Evolutionary conservation across 2,797 vertebrate genomes (phyloP).

Genomic region (Hoplostethus atlanticus): DNA sequence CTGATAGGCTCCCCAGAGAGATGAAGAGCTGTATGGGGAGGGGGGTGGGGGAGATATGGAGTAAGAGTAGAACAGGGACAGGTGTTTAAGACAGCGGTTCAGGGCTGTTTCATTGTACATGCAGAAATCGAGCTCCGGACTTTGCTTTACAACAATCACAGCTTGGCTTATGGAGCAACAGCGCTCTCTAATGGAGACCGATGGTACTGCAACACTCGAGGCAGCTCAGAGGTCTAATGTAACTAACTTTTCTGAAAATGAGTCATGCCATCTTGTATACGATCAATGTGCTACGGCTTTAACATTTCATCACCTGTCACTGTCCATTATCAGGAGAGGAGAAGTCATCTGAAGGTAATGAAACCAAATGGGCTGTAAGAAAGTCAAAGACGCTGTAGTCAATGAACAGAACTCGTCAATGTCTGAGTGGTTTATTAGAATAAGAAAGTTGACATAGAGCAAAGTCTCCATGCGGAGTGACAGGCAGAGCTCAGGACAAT

Average conservation of each 20-base stretch:
- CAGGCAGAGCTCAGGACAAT: constrained; percentile 80
- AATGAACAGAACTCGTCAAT: constrained; percentile 56
- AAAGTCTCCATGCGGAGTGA: constrained; percentile 86
- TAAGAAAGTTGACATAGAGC: constrained; percentile 86
- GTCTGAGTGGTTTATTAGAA: constrained; percentile 87
- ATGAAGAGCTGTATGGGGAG: constrained; percentile 32
- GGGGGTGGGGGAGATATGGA: constrained; percentile 7
- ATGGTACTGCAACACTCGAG: constrained; percentile 26
- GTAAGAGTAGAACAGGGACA: neutral
- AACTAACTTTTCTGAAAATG: neutral
- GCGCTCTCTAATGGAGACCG: constrained; percentile 44
- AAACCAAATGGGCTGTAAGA: neutral
- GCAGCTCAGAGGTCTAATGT: neutral
- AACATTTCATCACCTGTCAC: neutral
- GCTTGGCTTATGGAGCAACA: constrained; percentile 13
- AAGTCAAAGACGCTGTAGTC: constrained; percentile 14
- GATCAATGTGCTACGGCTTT: too few relatives aligned
- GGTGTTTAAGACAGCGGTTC: neutral
- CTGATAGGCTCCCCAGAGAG: constrained; percentile 68
- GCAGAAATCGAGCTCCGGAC: constrained; percentile 11
- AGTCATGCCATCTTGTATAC: neutral
- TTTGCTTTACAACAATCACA: constrained; percentile 18
- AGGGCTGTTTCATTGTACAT: constrained; percentile 21
- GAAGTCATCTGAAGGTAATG: neutral
- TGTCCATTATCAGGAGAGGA: too few relatives aligned